These are phyloP conservation scores for Morinoia aosen DNA, from an alignment of 2,888 invertebrate genomes.

Conservation along the genomic window DNA sequence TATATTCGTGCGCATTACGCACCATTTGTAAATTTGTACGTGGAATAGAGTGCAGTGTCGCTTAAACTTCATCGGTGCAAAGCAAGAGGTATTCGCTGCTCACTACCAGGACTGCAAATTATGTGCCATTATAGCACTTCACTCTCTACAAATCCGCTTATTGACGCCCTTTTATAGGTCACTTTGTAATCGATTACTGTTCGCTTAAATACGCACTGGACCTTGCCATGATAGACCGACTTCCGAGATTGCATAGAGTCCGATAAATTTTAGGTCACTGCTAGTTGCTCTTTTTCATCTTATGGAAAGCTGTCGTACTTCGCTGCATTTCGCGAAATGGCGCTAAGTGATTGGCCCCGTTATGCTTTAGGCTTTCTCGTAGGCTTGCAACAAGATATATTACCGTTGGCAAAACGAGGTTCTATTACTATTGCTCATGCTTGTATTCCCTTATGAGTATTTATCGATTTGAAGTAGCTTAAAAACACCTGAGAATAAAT, in stretches of 20 bases:
- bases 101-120: neutral
- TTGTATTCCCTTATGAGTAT: neutral
- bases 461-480: neutral
- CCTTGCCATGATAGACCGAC: neutral
- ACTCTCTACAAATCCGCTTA: constrained; percentile 21
- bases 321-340: neutral
- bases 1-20: neutral
- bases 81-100: neutral
- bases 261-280: neutral
- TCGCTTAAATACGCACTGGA: neutral
- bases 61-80: neutral
- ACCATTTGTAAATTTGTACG: neutral
- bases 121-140: neutral
- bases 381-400: neutral
- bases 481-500: neutral
- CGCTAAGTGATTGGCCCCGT: neutral
- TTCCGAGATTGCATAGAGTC: neutral
- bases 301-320: neutral
- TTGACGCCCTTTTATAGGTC: neutral
- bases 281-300: constrained; percentile 4
- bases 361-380: neutral
- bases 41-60: neutral
- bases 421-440: neutral
- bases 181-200: constrained; percentile 9
- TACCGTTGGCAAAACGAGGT: neutral